phyloP scores from a whole-genome alignment of 2,888 invertebrate genomes.

The Nomada ferruginata region DNA sequence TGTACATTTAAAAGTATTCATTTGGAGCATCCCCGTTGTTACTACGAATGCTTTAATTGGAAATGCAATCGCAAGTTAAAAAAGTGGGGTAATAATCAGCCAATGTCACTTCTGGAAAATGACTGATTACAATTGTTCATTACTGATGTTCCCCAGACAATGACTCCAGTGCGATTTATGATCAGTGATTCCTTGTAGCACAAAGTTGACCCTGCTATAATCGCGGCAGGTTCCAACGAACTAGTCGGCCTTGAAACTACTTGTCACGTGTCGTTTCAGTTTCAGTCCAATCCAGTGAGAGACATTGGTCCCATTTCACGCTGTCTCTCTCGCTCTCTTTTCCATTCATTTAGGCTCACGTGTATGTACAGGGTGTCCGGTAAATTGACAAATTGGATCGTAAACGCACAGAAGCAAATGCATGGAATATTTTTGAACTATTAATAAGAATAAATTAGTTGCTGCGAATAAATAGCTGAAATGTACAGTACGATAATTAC shows the following conservation, averaged over 20 bases:
- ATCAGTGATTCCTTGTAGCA: not conserved
- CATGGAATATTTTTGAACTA: too few species aligned
- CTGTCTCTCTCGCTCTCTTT: conserved; percentile 21
- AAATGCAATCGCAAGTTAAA: too few species aligned
- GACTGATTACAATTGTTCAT: not conserved
- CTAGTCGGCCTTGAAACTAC: conserved; percentile 64
- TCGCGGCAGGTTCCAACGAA: conserved; percentile 44
- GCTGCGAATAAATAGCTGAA: too few species aligned
- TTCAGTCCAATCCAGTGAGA: conserved; percentile 36
- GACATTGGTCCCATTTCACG: conserved; percentile 27
- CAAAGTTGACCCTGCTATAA: conserved; percentile 31
- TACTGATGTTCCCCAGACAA: not conserved
- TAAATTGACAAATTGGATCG: not conserved
- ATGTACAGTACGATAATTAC: too few species aligned
- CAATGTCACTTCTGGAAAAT: not conserved
- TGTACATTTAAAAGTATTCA: too few species aligned
- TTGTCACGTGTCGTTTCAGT: conserved; percentile 50
- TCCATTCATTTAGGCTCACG: conserved; percentile 6
- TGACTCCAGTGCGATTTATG: not conserved
- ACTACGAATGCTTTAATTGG: too few species aligned
- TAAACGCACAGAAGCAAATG: too few species aligned
- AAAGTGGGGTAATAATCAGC: too few species aligned
- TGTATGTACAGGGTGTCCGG: not conserved
- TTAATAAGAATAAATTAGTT: too few species aligned
- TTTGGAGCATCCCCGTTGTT: too few species aligned